Conservation (phyloP, 2,113 vertebrate species). For the Nesogale talazaci region DNA sequence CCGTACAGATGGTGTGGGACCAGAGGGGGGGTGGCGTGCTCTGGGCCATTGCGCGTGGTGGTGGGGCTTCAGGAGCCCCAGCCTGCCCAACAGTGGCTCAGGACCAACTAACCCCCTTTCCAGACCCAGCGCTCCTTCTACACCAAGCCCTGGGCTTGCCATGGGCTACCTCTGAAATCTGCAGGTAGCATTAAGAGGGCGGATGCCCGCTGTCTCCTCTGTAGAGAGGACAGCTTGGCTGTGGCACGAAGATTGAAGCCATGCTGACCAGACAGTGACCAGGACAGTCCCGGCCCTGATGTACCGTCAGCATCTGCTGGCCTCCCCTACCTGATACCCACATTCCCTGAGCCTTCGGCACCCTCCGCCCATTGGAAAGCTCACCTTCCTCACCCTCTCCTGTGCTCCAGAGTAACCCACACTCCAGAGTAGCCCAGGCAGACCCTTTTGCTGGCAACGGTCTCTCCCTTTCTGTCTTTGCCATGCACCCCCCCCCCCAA, state of each 20-base stretch:
- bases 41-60: not conserved
- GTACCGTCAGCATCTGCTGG: not conserved
- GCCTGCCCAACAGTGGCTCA: not conserved
- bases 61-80: not conserved
- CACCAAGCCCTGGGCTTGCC: not conserved
- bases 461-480: not conserved
- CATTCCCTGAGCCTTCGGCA: too few species aligned
- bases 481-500: not conserved
- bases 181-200: not conserved
- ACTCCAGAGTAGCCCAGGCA: not conserved
- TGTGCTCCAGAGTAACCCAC: not conserved
- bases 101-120: not conserved
- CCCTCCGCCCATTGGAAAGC: too few species aligned
- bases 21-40: not conserved
- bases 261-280: not conserved
- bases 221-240: not conserved
- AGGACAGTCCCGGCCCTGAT: not conserved
- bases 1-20: not conserved
- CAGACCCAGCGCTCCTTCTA: not conserved
- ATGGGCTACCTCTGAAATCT: too few species aligned
- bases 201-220: not conserved
- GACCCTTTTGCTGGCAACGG: not conserved
- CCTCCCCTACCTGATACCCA: not conserved
- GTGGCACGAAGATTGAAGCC: not conserved
- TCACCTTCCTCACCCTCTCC: not conserved